Evolutionary conservation across 2,113 vertebrate species (phyloP), one percentile per base, ranked within the genome.

Genomic region (Dicaeum eximium): DNA sequence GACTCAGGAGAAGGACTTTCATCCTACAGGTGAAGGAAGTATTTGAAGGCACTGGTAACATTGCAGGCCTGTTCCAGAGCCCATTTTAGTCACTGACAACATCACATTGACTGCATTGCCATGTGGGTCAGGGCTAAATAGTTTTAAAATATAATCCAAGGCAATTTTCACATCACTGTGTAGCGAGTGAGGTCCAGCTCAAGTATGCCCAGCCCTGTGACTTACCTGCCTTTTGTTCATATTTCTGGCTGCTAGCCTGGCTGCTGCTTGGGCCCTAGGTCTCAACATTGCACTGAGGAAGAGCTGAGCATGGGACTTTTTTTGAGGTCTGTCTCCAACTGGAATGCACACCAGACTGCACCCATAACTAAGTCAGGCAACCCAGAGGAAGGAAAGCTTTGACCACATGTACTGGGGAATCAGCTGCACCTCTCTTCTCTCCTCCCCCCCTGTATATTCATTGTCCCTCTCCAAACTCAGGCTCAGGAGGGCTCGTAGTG

Each of bases 11-110:
- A 80, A 87, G 94, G 85, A 92, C 95, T 95, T 97, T 97, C 81
- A 93, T 93, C 91, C 93, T 91, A 81, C 85, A 95, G 92, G 95
- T 95, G 93, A 95, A 94, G 94, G 90, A 96, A 95, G 69, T 44
- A 80, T 92, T 96, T 94, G 83, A 96, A 96, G 75, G 89, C 21
- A 25, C 71, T 44, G 47, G 60, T 93, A 94, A 95, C 88, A 88
- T 93, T 93, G 95, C 92, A 93, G 72, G 80, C 77, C 92, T 96
- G 80, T 95, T 92, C 72, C 90, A 96, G 90, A 72, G 85, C 60
- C 80, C 90, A 53, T 90, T 92, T 92, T 77, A 71, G 86, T 94
- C 82, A 78, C 75, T 94, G 82, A 75, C 80, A 95, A 86, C 82
- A 90, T 88, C 65, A 77, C 69, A 72, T 57, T 86, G 93, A 88